Evolutionary conservation across 2,797 vertebrate species (phyloP), one percentile per base, ranked within the genome.

Genomic region (Chaetophractus vellerosus): DNA sequence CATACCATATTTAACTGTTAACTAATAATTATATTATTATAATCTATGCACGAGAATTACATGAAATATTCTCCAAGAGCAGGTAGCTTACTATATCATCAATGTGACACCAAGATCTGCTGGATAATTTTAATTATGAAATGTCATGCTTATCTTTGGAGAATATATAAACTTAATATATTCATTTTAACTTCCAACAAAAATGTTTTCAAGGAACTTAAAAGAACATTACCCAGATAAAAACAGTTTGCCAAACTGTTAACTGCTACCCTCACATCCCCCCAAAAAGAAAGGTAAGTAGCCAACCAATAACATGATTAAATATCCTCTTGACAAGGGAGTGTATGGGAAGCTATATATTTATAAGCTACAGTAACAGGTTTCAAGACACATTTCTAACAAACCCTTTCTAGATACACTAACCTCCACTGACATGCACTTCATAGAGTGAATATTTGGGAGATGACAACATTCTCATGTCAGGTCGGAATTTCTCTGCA

Each of bases 391-490:
- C 1, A 28, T 26, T 52, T 21, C n/a, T 18, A 5, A 14, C 28
- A n/a, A 8, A 23, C 24, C 63, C 78, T 0, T 1, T 36, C 33
- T 69, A 68, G 9, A 36, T 86, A 85, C 94, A 99, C 99, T 98
- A 98, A 99, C 99, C 99, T 97, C 99, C 99, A 0, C 99, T 99
- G 98, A 99, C 99, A 0, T 99, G 99, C 91, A 99, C 99, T 97
- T 99, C 99, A 6, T 99, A 99, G 74, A 99, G 98, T 0, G 99
- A 99, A 94, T 99, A 99, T 94, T 99, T 99, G 3, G 99, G 99
- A 2, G 99, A 99, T 0, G 99, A 99, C 55, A 99, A 98, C 99
- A 99, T 99, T 96, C 99, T 99, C 99, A 99, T 99, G 97, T 99
- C 99, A 0, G 99, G 99, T 14, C 99, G 99, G 98, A 99, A 99